Conservation (phyloP, 1,140 invertebrate species). For the Prorops nasuta region DNA sequence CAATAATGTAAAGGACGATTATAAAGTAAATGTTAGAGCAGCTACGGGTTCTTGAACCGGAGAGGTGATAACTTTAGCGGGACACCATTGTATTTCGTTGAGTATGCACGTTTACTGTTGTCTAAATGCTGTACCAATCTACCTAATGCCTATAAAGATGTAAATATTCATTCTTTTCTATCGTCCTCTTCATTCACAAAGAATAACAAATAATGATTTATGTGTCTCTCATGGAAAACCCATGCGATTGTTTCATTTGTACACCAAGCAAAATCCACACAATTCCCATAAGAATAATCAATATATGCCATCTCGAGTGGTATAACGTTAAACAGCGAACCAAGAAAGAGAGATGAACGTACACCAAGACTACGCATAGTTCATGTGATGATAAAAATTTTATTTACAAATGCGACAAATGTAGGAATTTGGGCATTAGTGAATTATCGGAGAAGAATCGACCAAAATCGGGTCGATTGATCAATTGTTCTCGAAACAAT, state of each 20-base stretch:
- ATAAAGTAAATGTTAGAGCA: no score
- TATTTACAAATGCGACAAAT: constrained; percentile 57
- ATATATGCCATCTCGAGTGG: no score
- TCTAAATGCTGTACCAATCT: background rate
- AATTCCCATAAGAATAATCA: no score
- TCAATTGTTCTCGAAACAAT: constrained; percentile 20
- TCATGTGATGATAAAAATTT: constrained; percentile 56
- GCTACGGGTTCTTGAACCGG: no score
- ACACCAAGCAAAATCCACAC: no score
- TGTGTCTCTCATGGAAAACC: constrained; percentile 13
- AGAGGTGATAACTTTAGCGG: no score
- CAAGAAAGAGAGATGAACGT: no score
- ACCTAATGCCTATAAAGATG: background rate
- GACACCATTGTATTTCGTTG: no score
- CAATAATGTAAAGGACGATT: no score
- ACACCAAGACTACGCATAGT: no score
- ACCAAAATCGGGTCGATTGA: no score
- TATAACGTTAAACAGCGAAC: no score
- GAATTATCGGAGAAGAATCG: constrained; percentile 42
- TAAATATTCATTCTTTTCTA: background rate
- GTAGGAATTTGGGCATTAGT: constrained; percentile 50
- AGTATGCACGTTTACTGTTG: background rate
- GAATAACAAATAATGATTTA: constrained; percentile 14
- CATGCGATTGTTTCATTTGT: background rate
- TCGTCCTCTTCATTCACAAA: background rate